Evolutionary conservation across 1,140 invertebrate species (phyloP).

Genomic region (Radopholus similis): DNA sequence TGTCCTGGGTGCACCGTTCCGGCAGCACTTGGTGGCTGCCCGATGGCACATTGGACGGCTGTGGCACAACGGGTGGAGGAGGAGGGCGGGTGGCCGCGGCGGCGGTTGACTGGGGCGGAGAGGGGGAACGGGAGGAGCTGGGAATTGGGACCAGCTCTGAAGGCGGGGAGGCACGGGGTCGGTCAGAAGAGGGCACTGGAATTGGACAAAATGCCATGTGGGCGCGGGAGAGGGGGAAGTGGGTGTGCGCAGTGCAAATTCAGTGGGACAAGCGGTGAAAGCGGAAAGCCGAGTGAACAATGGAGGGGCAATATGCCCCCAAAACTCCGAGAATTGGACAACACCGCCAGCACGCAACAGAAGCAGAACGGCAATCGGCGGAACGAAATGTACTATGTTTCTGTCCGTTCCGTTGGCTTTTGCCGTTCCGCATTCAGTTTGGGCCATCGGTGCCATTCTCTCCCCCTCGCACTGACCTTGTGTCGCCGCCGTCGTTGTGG

Average conservation of each 20-base stretch:
- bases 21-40: slow-evolving; percentile 1
- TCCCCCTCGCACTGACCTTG: not conserved
- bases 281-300: not conserved
- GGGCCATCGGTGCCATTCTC: not conserved
- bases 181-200: not conserved
- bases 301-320: not conserved
- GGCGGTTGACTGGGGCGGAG: slow-evolving; percentile 48
- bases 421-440: not conserved
- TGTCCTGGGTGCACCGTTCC: slow-evolving; percentile 8
- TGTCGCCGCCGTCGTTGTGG: not conserved
- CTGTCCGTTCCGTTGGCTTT: not conserved
- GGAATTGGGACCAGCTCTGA: too few relatives aligned
- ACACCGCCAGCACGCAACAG: too few relatives aligned
- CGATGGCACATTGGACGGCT: not conserved
- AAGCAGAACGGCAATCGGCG: too few relatives aligned
- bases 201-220: not conserved
- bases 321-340: not conserved
- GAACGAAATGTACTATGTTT: not conserved
- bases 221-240: not conserved
- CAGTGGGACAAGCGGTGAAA: not conserved
- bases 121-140: slow-evolving; percentile 48
- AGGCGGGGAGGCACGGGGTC: too few relatives aligned
- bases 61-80: slow-evolving; percentile 17
- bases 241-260: not conserved
- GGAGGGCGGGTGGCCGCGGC: slow-evolving; percentile 46